Conservation (phyloP, 2,113 vertebrate genomes). For the Xyliphius kryptos region DNA sequence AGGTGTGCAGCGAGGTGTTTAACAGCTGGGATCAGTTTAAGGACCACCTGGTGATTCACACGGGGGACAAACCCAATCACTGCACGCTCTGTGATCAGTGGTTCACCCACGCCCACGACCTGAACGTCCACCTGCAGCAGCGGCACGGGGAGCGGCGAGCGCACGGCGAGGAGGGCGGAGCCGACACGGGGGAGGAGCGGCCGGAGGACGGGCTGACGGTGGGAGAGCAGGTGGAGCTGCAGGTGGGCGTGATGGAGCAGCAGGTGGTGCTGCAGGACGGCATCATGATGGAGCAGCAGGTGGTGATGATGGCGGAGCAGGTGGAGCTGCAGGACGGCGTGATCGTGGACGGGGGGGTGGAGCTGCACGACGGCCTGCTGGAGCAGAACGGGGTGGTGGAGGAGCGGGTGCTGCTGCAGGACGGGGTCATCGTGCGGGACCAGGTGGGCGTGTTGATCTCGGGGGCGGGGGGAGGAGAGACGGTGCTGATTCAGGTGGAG, state of each 20-base stretch:
- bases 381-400: slow-evolving; percentile 64
- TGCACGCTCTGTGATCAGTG: slow-evolving; percentile 94
- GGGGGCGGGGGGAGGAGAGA: slow-evolving; percentile 73
- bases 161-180: slow-evolving; percentile 65
- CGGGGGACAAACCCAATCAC: slow-evolving; percentile 93
- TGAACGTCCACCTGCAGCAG: slow-evolving; percentile 78
- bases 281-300: not conserved
- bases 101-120: slow-evolving; percentile 89
- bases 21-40: slow-evolving; percentile 99
- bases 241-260: slow-evolving; percentile 63
- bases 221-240: slow-evolving; percentile 72
- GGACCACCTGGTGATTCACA: slow-evolving; percentile 93
- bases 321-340: slow-evolving; percentile 79
- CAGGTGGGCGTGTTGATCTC: slow-evolving; percentile 61
- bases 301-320: slow-evolving; percentile 58
- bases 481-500: slow-evolving; percentile 76
- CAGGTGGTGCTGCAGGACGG: not conserved
- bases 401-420: slow-evolving; percentile 61
- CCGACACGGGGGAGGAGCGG: slow-evolving; percentile 22
- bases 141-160: slow-evolving; percentile 72
- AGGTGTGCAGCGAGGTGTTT: slow-evolving; percentile 96
- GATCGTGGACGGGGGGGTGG: slow-evolving; percentile 64
- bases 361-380: slow-evolving; percentile 56
- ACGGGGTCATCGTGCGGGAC: slow-evolving; percentile 66
- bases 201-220: not conserved